Base-by-base conservation (phyloP, 2,888 invertebrate genomes). In the Dasysyrphus albostriatus region DNA sequence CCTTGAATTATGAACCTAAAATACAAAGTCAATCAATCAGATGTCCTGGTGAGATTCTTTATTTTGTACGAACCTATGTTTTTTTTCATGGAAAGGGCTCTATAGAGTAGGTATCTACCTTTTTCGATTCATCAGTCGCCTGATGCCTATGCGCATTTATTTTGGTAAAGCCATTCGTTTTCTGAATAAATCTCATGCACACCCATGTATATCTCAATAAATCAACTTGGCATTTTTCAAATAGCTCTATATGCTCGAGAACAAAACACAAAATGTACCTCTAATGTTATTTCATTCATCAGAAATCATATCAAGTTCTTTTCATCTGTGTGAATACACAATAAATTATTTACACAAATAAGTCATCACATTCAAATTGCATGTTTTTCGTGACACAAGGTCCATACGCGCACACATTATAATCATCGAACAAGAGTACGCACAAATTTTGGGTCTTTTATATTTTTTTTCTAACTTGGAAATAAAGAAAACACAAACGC, bases 321-420 rank as follows among this genome's bases (percentile, higher is more conserved):
- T 83, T 87, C 67, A 75, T 83, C 75, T 67, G 70, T 34, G 70
- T 24, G 56, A 80, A 75, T 84, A 54, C 19, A 37, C 54, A n/a
- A 51, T 82, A 79, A 87, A 83, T 79, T 83, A 87, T 83, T 83
- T 82, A 75, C 87, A 79, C 82, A 83, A 82, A 78, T 63, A 73
- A 82, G 49, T 73, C 75, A 44, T 61, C 69, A 69, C 77, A 78
- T 75, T 82, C 75, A 87, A 85, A 85, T 80, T 76, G 84, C 73
- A 70, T 67, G 78, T 59, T 73, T 59, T 73, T 69, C 34, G 69
- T 49, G 10, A 49, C 37, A 49, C 16, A 34, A 51, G 54, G 61
- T 29, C 51, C 42, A 79, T n/a, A 58, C 29, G 54, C 63, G 70
- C 69, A 69, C 51, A 85, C 42, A 63, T 59, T 42, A 44, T 67